These are phyloP conservation scores for Cosmopolites sordidus DNA, from an alignment of 2,888 invertebrate genomes.

Conservation along the genomic window DNA sequence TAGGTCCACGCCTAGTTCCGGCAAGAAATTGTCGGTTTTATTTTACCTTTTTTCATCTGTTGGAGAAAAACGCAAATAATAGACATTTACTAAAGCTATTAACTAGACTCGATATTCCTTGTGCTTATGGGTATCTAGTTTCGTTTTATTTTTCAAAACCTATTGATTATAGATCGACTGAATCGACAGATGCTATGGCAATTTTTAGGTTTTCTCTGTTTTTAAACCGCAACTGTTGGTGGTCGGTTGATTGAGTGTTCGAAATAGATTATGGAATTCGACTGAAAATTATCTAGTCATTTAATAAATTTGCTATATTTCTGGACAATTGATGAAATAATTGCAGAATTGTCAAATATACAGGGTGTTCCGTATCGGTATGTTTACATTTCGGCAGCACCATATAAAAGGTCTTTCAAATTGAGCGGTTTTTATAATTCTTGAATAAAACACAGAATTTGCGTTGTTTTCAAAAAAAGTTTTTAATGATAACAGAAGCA, in stretches of 20 bases:
- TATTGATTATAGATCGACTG: slow-evolving; percentile 33
- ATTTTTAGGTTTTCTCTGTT: slow-evolving; percentile 29
- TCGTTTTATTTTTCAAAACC: slow-evolving; percentile 27
- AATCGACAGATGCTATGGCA: slow-evolving; percentile 35
- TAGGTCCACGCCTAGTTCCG: slow-evolving; percentile 42
- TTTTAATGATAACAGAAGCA: too few relatives aligned
- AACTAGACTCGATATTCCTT: slow-evolving; percentile 27
- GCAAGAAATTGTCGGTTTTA: slow-evolving; percentile 44
- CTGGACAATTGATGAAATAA: too few relatives aligned
- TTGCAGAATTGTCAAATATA: too few relatives aligned
- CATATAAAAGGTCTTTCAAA: too few relatives aligned
- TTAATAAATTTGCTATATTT: too few relatives aligned
- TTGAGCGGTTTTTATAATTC: too few relatives aligned
- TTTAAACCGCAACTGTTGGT: slow-evolving; percentile 21
- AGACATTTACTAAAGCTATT: slow-evolving; percentile 38
- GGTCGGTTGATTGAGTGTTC: slow-evolving; percentile 9
- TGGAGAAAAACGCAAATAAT: slow-evolving; percentile 38
- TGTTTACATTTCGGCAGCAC: too few relatives aligned
- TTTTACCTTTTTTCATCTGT: slow-evolving; percentile 38
- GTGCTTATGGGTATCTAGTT: slow-evolving; percentile 37
- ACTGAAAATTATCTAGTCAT: too few relatives aligned
- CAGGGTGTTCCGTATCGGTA: too few relatives aligned
- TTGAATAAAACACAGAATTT: too few relatives aligned
- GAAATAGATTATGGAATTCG: too few relatives aligned
- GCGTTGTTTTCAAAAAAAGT: too few relatives aligned